A percentile compares a stretch with the other conserved stretches of the same genome.
These are phyloP conservation scores for Eubasilissa regina DNA, from an alignment of 1,140 invertebrate species.

Conservation along the genomic window DNA sequence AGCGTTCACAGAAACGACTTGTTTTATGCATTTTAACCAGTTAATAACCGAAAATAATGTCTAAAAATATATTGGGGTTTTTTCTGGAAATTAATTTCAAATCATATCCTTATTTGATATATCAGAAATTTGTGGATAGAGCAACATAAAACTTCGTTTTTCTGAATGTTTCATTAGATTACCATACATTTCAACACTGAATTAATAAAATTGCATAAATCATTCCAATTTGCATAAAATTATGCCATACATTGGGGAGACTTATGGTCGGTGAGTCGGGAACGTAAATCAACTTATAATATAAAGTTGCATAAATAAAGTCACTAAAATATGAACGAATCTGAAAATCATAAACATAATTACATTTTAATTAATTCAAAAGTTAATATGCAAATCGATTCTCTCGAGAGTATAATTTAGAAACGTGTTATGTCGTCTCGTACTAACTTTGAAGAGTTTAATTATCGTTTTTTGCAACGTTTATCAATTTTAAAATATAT, in stretches of 20 bases:
- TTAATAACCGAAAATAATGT: too few relatives aligned
- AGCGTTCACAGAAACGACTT: conserved; percentile 24
- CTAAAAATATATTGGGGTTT: too few relatives aligned
- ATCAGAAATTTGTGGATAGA: too few relatives aligned
- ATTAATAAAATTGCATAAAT: background rate
- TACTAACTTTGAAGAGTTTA: too few relatives aligned
- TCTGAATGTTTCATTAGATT: too few relatives aligned
- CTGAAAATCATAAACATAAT: conserved; percentile 15
- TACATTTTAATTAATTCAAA: conserved; percentile 14
- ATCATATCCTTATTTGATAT: too few relatives aligned
- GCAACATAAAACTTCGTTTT: too few relatives aligned
- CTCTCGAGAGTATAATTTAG: background rate
- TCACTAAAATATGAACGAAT: conserved; percentile 18
- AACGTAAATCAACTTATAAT: background rate
- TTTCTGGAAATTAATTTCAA: too few relatives aligned
- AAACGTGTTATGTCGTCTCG: conserved; percentile 10
- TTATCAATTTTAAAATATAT: too few relatives aligned
- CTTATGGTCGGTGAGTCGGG: background rate
- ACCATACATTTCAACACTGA: background rate
- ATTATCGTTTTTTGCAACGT: too few relatives aligned
- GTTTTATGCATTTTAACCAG: too few relatives aligned
- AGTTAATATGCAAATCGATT: conserved; percentile 16
- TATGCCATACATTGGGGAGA: background rate
- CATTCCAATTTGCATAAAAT: conserved; percentile 10
- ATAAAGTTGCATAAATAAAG: conserved; percentile 7